phyloP scores from a whole-genome alignment of 2,113 vertebrate genomes.

The Fregetta grallaria region DNA sequence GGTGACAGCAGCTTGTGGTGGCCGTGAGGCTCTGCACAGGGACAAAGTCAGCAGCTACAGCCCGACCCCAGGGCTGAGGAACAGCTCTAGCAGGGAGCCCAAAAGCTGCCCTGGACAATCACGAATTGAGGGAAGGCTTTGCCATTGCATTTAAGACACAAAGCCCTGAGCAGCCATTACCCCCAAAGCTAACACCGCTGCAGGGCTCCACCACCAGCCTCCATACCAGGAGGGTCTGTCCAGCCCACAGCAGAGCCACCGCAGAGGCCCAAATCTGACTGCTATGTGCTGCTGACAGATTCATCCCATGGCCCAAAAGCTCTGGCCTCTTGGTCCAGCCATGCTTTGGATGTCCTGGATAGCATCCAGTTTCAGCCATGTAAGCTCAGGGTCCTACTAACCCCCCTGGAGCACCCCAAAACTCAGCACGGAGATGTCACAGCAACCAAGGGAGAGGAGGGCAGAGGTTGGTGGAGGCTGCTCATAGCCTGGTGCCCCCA shows the following conservation, averaged over 20 bases:
- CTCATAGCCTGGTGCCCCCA: not conserved
- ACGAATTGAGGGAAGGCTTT: not conserved
- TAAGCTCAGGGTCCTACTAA: not conserved
- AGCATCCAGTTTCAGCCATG: not conserved
- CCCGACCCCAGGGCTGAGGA: not conserved
- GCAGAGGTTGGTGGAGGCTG: not conserved
- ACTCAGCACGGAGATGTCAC: not conserved
- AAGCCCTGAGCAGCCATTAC: not conserved
- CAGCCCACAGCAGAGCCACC: not conserved
- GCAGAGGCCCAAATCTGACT: not conserved
- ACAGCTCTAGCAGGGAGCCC: not conserved
- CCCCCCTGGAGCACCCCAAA: not conserved
- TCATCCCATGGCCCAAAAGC: not conserved
- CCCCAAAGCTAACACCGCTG: not conserved
- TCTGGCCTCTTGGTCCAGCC: not conserved
- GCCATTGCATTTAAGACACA: not conserved
- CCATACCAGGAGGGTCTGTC: not conserved
- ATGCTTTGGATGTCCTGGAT: accelerated
- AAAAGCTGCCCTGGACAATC: not conserved
- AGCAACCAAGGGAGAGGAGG: not conserved
- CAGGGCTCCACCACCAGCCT: not conserved
- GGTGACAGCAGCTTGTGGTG: not conserved
- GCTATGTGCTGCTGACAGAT: not conserved
- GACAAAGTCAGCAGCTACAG: not conserved
- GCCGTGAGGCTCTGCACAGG: accelerated